Evolutionary conservation across 2,888 invertebrate species (phyloP).

Genomic region (Barypeithes pellucidus): DNA sequence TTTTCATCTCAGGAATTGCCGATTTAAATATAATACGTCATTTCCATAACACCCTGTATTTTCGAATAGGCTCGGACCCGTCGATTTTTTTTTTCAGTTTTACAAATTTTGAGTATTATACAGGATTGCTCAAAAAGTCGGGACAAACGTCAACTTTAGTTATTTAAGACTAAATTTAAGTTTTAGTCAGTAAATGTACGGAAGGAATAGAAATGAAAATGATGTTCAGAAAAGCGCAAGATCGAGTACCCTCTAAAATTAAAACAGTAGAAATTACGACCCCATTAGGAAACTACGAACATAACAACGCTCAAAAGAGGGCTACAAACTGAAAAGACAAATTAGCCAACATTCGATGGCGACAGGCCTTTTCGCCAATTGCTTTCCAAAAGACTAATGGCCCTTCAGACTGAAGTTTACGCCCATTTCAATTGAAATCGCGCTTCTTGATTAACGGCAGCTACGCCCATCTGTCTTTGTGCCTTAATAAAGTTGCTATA

Average conservation of each 20-base stretch:
- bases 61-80: too few species aligned
- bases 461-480: slow-evolving; percentile 46
- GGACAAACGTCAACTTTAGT: too few species aligned
- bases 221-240: neutral
- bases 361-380: slow-evolving; percentile 50
- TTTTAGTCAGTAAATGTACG: too few species aligned
- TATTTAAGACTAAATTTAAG: too few species aligned
- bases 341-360: slow-evolving; percentile 45
- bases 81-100: too few species aligned
- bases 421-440: slow-evolving; percentile 51
- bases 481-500: slow-evolving; percentile 49
- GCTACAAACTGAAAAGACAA: slow-evolving; percentile 47
- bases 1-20: too few species aligned
- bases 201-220: neutral
- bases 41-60: too few species aligned
- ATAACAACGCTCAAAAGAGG: slow-evolving; percentile 35
- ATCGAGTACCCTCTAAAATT: slow-evolving; percentile 25
- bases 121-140: too few species aligned
- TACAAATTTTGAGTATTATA: too few species aligned
- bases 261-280: slow-evolving; percentile 28
- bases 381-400: slow-evolving; percentile 51
- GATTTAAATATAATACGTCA: too few species aligned
- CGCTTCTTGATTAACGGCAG: slow-evolving; percentile 50
- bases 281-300: slow-evolving; percentile 41
- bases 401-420: slow-evolving; percentile 42